Base-by-base conservation (phyloP, 2,113 vertebrate genomes). In the Cynopterus brachyotis region DNA sequence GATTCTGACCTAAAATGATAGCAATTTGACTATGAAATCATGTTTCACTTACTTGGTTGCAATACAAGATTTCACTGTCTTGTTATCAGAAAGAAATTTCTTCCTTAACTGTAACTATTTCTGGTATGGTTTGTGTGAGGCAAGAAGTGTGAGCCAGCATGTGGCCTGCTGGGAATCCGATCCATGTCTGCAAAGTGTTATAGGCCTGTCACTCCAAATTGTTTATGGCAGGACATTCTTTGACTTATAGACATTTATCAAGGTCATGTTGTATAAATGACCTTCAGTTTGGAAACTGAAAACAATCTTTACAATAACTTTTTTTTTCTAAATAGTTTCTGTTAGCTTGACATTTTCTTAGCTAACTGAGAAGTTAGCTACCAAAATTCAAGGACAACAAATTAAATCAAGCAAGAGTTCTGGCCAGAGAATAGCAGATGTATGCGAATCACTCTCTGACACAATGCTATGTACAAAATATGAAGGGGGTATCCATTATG, bases 201-300 rank as follows among this genome's bases (percentile, higher is more conserved):
- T 0, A 85, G 62, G 50, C 72, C 92, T 97, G 95, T 89, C 95
- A 86, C 62, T 57, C 60, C n/a, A 86, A 91, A 95, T 95, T 7
- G 17, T 97, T 97, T 94, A 93, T 80, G 73, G 91, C 0, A 12
- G 96, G 91, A 75, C 82, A 94, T 80, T 96, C 66, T 93, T 79
- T 95, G 94, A 83, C 91, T 94, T 96, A 82, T 10, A 70, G 85
- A 96, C 81, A 96, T 96, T 97, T 97, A 79, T 93, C 94, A 97
- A 97, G 94, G 91, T 94, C 95, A 89, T 40, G 70, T 30, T 88
- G 76, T 82, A 35, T 81, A 94, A 96, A 97, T 96, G 94, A 89
- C 67, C 94, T 59, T 91, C 87, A 57, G 72, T 94, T 85, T 93
- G 72, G 53, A 60, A 88, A 91, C 82, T 37, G 91, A 93, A 79